Conservation (phyloP, 2,113 vertebrate genomes). For the Crotalus tigris region DNA sequence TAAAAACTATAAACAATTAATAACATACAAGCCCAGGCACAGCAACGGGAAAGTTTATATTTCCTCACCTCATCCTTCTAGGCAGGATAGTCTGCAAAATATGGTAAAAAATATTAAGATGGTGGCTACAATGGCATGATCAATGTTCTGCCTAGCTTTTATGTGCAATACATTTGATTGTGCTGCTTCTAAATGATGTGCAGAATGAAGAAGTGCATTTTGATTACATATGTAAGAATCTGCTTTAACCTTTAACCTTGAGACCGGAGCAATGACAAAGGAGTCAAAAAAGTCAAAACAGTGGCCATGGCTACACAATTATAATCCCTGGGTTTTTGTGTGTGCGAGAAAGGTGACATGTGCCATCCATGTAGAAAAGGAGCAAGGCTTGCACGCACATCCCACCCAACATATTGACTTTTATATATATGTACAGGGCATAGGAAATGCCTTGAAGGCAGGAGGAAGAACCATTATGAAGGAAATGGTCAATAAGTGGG, state of each 20-base stretch:
- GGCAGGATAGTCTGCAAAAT: not conserved
- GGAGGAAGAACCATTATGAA: not conserved
- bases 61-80: not conserved
- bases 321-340: not conserved
- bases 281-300: not conserved
- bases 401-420: not conserved
- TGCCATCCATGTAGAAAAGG: not conserved
- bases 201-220: not conserved
- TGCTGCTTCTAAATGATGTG: not conserved
- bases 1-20: not conserved
- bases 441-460: not conserved
- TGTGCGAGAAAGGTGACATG: not conserved
- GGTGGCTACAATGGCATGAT: not conserved
- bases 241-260: not conserved
- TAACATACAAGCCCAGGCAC: not conserved
- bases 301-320: not conserved
- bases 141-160: not conserved
- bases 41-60: not conserved
- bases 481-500: not conserved
- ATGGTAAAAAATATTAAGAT: not conserved
- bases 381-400: not conserved
- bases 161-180: not conserved
- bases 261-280: not conserved
- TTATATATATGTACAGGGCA: not conserved
- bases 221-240: not conserved